Evolutionary conservation across 2,797 vertebrate species (phyloP).

Genomic region (Cossypha polioptera): DNA sequence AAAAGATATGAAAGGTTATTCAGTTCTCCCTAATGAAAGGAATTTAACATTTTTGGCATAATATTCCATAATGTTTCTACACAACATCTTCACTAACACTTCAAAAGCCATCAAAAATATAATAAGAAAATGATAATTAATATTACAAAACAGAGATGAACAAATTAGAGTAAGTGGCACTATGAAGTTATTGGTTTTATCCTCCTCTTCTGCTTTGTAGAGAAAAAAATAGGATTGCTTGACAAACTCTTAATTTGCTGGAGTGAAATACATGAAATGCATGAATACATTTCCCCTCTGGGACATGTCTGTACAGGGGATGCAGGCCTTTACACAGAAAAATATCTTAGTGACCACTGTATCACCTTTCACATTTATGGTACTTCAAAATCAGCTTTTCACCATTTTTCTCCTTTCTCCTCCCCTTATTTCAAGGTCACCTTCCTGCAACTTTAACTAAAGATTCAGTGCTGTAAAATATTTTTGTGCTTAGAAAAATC

Average conservation of each 20-base stretch:
- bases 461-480: neutral
- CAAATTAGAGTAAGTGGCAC: neutral
- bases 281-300: neutral
- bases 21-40: neutral
- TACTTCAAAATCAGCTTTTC: neutral
- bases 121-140: conserved; percentile 4
- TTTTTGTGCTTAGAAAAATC: neutral
- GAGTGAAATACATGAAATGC: neutral
- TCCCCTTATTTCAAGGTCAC: neutral
- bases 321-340: neutral
- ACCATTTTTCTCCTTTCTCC: neutral
- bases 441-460: neutral
- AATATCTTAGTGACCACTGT: neutral
- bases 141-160: conserved; percentile 4
- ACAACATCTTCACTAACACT: conserved; percentile 4
- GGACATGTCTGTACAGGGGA: neutral
- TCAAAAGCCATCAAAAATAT: conserved; percentile 25
- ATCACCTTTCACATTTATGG: neutral
- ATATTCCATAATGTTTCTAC: neutral
- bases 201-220: neutral
- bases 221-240: neutral
- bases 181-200: neutral
- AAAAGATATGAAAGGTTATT: neutral
- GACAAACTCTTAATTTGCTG: neutral
- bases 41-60: neutral